Base-by-base conservation (phyloP, 2,888 invertebrate species). In the Azorinus chamasolen region DNA sequence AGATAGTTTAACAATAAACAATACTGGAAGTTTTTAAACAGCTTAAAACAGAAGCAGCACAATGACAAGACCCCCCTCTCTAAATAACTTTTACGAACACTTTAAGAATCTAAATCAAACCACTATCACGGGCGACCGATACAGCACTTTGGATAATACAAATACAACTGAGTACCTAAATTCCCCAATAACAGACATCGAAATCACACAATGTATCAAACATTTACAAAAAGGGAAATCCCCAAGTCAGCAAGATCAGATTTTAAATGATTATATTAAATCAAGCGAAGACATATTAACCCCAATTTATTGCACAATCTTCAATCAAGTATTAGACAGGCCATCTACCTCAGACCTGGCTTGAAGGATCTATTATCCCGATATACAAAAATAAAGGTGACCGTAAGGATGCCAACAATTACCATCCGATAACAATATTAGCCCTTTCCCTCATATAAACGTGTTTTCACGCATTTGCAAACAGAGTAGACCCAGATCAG, bases 251-350 rank as follows among this genome's bases (percentile, higher is more conserved):
- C 25, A 22, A 20, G 74, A 79, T 46, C 18, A 46, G 4, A 72
- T 79, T 20, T n/a, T 58, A 6, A 79, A 79, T 64, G 79, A 79
- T 54, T 79, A 74, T 32, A 61, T 79, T 20, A 66, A 72, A 61
- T 18, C 32, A 20, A 59, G 62, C 4, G 6, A 25, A 41, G 32
- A 39, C 5, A 51, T 51, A 43, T 18, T 79, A 14, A 10, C 66
- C 0, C 54, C 59, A 14, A 14, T 59, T n/a, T 57, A 75, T 25
- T 14, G 20, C 37, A 12, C n/a, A 16, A 50, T 66, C 25, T 79
- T 75, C 41, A 75, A 75, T 27, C 5, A 55, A 12, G 53, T 79
- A 32, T 41, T 74, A 10, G 50, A 71, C 64, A 12, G 71, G 68
- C 22, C 43, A 45, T 8, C 50, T 66, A 27, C 74, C 71, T 32